These are phyloP conservation scores for Acromyrmex heyeri DNA, from an alignment of 1,140 invertebrate species.

Conservation along the genomic window DNA sequence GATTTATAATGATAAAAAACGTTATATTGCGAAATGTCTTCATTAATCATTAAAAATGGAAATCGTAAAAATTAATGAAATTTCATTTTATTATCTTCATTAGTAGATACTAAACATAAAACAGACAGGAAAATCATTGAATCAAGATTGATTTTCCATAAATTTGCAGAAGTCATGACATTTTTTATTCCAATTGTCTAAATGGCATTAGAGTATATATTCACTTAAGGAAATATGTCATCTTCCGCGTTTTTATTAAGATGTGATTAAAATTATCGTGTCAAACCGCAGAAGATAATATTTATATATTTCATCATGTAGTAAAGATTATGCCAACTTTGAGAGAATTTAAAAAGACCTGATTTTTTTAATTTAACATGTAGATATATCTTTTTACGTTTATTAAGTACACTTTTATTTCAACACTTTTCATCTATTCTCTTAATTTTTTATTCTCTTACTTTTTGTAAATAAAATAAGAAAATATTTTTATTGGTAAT, in stretches of 20 bases:
- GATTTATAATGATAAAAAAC: neutral
- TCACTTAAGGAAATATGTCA: neutral
- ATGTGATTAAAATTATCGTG: slow-evolving; percentile 33
- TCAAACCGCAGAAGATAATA: slow-evolving; percentile 15
- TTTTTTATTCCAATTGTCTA: slow-evolving; percentile 33
- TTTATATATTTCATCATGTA: neutral
- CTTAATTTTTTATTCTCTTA: too few relatives aligned
- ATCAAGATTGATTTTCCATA: neutral
- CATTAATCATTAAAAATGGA: neutral
- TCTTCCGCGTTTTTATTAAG: slow-evolving; percentile 34
- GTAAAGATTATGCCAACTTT: neutral
- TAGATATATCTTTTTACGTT: neutral
- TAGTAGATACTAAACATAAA: neutral
- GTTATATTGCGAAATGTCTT: neutral
- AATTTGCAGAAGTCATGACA: neutral
- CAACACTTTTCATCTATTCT: neutral
- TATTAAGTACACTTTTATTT: neutral
- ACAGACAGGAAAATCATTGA: neutral
- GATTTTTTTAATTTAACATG: neutral
- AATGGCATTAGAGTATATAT: slow-evolving; percentile 12
- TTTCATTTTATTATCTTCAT: neutral
- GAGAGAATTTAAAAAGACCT: neutral
- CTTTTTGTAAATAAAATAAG: neutral
- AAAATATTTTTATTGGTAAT: neutral
- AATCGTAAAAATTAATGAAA: neutral